Evolutionary conservation across 2,113 vertebrate species (phyloP).

Genomic region (Pseudopodoces humilis): DNA sequence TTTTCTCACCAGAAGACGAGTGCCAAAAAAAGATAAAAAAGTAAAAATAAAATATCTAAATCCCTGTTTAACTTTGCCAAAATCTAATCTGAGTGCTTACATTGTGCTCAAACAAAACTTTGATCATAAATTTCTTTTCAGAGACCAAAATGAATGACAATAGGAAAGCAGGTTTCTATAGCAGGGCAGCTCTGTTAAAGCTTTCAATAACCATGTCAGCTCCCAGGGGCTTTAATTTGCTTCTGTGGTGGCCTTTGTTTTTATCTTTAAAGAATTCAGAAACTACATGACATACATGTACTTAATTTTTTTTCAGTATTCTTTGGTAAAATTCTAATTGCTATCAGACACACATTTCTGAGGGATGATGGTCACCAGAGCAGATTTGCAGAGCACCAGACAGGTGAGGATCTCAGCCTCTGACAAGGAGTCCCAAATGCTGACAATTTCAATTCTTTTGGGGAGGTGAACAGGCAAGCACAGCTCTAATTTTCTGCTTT

Average conservation of each 20-base stretch:
- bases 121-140: slow-evolving; percentile 67
- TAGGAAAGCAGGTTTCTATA: slow-evolving; percentile 54
- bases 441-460: neutral
- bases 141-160: slow-evolving; percentile 51
- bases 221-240: slow-evolving; percentile 68
- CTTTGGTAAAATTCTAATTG: slow-evolving; percentile 10
- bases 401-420: neutral
- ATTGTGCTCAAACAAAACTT: slow-evolving; percentile 41
- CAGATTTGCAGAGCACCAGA: neutral
- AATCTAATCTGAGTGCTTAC: neutral
- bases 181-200: slow-evolving; percentile 50
- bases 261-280: slow-evolving; percentile 55
- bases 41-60: neutral
- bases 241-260: slow-evolving; percentile 59
- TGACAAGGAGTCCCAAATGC: neutral
- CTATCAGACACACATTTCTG: neutral
- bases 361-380: neutral
- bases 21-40: neutral
- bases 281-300: slow-evolving; percentile 18
- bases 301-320: neutral
- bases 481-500: neutral
- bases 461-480: neutral
- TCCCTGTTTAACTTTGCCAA: neutral
- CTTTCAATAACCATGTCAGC: slow-evolving; percentile 60
- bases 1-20: neutral